Base-by-base conservation (phyloP, 2,113 vertebrate species). In the Marmota monax region DNA sequence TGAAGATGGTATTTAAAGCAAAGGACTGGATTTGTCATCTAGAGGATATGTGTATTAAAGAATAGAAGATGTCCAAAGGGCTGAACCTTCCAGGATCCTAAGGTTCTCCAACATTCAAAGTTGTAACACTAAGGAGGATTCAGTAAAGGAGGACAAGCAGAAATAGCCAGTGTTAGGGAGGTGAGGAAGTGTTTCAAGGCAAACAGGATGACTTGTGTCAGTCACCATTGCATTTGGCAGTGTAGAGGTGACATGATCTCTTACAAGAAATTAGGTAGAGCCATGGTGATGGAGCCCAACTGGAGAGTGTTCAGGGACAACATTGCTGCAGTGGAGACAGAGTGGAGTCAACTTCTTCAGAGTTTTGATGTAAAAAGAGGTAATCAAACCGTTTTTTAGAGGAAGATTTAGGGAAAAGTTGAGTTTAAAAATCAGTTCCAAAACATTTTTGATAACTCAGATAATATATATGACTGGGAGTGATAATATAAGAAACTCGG, bases 401-500 rank as follows among this genome's bases (percentile, higher is more conserved):
- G 37, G 29, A 65, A 0, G 3, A 76, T 45, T 29, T 87, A 67
- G 76, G 20, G 70, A 32, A 37, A 29, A 77, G 27, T 25, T 83
- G 70, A 63, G 37, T 74, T 92, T 92, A 94, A 96, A 74, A 70
- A 77, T 37, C 58, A 78, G 17, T 67, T 96, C 14, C n/a, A 92
- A 94, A 88, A 34, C 67, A 69, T n/a, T n/a, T 56, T 83, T 51
- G 25, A 73, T 95, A 86, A 67, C 34, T 83, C 25, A 72, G 72
- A 84, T 97, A 93, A 95, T 92, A 29, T 18, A 51, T 76, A 83
- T 2, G 17, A 82, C 86, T 69, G 37, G 22, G 17, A 18, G 7
- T 84, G 91, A 94, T 92, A 88, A 94, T 85, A 39, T 70, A 87
- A 84, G 83, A 97, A 91, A 76, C n/a, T n/a, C 11, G 67, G 76